These are phyloP conservation scores for Hestina assimilis DNA, from an alignment of 1,140 invertebrate species.

Conservation along the genomic window DNA sequence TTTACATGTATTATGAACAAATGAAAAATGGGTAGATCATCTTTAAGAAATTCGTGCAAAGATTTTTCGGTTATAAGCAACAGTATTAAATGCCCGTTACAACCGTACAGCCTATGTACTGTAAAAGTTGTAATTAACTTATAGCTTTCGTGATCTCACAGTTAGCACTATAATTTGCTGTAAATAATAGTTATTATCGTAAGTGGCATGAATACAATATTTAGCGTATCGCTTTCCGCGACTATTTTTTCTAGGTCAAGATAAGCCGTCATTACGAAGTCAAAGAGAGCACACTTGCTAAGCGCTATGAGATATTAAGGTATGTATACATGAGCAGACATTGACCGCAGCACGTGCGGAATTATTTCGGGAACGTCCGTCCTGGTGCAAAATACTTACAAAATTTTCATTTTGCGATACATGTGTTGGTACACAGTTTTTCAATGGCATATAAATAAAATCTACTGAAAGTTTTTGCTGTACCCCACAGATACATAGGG, in stretches of 20 bases:
- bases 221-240: slow-evolving; percentile 9
- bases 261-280: slow-evolving; percentile 16
- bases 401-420: too few relatives aligned
- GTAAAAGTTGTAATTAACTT: too few relatives aligned
- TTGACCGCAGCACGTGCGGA: slow-evolving; percentile 9
- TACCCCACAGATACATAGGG: too few relatives aligned
- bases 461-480: too few relatives aligned
- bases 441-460: too few relatives aligned
- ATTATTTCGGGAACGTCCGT: neutral
- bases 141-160: neutral
- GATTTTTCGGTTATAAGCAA: too few relatives aligned
- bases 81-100: too few relatives aligned
- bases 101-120: too few relatives aligned
- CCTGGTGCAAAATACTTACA: neutral
- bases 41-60: too few relatives aligned
- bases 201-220: neutral
- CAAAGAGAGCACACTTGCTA: slow-evolving; percentile 5
- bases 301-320: neutral
- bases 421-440: too few relatives aligned
- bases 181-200: neutral
- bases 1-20: too few relatives aligned
- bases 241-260: slow-evolving; percentile 21
- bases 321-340: slow-evolving; percentile 5
- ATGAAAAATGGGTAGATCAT: too few relatives aligned
- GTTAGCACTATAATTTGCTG: neutral